Evolutionary conservation across 1,140 invertebrate species (phyloP).

Genomic region (Dolichoris vasculosae): DNA sequence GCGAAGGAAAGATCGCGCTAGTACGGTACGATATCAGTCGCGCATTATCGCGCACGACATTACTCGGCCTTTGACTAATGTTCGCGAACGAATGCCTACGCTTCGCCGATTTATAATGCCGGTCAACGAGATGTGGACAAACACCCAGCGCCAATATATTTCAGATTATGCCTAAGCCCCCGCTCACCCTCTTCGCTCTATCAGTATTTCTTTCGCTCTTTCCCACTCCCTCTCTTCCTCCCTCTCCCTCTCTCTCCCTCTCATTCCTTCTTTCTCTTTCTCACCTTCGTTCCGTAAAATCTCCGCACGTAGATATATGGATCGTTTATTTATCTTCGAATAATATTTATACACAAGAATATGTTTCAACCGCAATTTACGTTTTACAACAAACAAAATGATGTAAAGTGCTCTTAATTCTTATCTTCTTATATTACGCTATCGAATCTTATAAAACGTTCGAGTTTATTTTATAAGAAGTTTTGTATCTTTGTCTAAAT

Average conservation of each 20-base stretch:
- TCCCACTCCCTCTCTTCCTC: constrained; percentile 11
- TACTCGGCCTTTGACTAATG: constrained; percentile 74
- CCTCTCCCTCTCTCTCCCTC: neutral
- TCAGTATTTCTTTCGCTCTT: neutral
- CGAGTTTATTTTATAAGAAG: constrained; percentile 1
- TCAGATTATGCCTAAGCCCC: constrained; percentile 73
- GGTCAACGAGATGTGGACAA: constrained; percentile 74
- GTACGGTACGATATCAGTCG: constrained; percentile 66
- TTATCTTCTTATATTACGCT: constrained; percentile 26
- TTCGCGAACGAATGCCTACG: constrained; percentile 74
- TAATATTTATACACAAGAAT: constrained; percentile 46
- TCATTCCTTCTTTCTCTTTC: neutral
- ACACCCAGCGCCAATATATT: constrained; percentile 74
- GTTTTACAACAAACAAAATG: constrained; percentile 27
- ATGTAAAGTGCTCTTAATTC: constrained; percentile 35
- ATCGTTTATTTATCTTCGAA: constrained; percentile 51
- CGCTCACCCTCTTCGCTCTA: neutral
- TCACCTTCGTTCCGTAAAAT: neutral
- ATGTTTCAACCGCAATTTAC: constrained; percentile 24
- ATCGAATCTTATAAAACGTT: constrained; percentile 15
- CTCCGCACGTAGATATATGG: constrained; percentile 17
- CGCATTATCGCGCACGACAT: constrained; percentile 73
- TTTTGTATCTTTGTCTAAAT: neutral
- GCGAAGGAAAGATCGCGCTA: constrained; percentile 52
- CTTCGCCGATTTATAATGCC: constrained; percentile 74